A percentile compares a stretch with the other conserved stretches of the same genome.
Conservation (phyloP, 2,113 vertebrate species). For the Caranx ignobilis region DNA sequence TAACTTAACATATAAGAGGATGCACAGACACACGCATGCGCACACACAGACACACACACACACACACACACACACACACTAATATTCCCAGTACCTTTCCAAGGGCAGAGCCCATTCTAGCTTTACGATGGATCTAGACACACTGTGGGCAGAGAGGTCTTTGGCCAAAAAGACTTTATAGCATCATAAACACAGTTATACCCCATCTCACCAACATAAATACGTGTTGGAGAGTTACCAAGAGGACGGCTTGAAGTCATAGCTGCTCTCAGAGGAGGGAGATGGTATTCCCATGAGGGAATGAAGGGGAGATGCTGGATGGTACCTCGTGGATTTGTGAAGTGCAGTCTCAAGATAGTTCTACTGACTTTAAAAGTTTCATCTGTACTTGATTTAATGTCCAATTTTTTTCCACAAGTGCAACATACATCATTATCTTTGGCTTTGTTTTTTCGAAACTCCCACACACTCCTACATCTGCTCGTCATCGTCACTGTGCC, state of each 20-base stretch:
- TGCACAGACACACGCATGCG: not conserved
- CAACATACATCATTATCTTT: not conserved
- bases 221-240: slow-evolving; percentile 70
- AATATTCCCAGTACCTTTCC: slow-evolving; percentile 52
- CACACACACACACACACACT: slow-evolving; percentile 14
- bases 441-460: not conserved
- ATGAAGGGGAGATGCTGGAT: slow-evolving; percentile 27
- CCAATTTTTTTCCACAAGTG: not conserved
- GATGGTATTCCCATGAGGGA: slow-evolving; percentile 23
- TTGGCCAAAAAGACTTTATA: slow-evolving; percentile 79
- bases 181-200: slow-evolving; percentile 78
- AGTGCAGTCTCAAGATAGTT: slow-evolving; percentile 2
- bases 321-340: slow-evolving; percentile 21
- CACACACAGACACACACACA: slow-evolving; percentile 10
- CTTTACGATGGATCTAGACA: slow-evolving; percentile 75
- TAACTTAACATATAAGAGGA: slow-evolving; percentile 43
- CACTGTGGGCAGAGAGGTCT: slow-evolving; percentile 60
- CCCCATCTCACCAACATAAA: slow-evolving; percentile 74
- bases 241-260: slow-evolving; percentile 53
- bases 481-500: slow-evolving; percentile 1
- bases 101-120: slow-evolving; percentile 71
- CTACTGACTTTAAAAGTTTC: slow-evolving; percentile 4
- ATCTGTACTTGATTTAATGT: slow-evolving; percentile 8
- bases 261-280: slow-evolving; percentile 35
- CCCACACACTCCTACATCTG: slow-evolving; percentile 6